Percentiles rank a stretch among this genome's conserved stretches.
These are phyloP conservation scores for Callyntrura sp. DNA, from an alignment of 2,888 invertebrate genomes.

Conservation along the genomic window DNA sequence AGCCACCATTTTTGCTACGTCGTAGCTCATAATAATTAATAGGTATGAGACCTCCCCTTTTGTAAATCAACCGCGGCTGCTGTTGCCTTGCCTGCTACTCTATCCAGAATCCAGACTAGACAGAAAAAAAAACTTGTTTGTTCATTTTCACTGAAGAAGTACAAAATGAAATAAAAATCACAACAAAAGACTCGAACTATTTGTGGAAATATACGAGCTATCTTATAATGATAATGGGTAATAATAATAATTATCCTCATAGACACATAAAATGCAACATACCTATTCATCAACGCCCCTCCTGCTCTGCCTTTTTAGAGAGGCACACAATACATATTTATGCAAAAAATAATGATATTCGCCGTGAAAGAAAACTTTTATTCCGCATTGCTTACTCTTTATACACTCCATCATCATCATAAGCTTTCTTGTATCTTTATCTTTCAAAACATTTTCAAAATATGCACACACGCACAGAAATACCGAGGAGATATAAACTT, in stretches of 20 bases:
- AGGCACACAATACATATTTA: conserved; percentile 7
- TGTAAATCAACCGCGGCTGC: conserved; percentile 50
- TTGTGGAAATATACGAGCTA: conserved; percentile 35
- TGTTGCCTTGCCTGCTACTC: not conserved
- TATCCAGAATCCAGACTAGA: conserved; percentile 4
- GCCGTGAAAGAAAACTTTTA: not conserved
- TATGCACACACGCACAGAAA: not conserved
- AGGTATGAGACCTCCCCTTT: conserved; percentile 61
- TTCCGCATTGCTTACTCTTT: conserved; percentile 9
- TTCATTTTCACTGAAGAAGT: not conserved
- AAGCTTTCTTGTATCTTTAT: not conserved
- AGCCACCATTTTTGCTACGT: conserved; percentile 16
- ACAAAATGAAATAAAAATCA: conserved; percentile 9
- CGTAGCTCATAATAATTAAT: conserved; percentile 57
- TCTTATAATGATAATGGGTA: conserved; percentile 39
- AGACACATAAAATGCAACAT: conserved; percentile 54
- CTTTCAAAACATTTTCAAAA: conserved; percentile 11
- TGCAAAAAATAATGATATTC: conserved; percentile 14
- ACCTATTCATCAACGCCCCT: conserved; percentile 58
- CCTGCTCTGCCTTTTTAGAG: conserved; percentile 41
- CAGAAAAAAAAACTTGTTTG: not conserved
- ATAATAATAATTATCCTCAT: conserved; percentile 48
- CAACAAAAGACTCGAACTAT: not conserved
- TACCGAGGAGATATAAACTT: not conserved
- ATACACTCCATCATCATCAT: not conserved